A percentile compares a stretch with the other conserved stretches of the same genome.
These are phyloP conservation scores for Acinonyx jubatus DNA, from an alignment of 2,113 vertebrate genomes.

Conservation along the genomic window DNA sequence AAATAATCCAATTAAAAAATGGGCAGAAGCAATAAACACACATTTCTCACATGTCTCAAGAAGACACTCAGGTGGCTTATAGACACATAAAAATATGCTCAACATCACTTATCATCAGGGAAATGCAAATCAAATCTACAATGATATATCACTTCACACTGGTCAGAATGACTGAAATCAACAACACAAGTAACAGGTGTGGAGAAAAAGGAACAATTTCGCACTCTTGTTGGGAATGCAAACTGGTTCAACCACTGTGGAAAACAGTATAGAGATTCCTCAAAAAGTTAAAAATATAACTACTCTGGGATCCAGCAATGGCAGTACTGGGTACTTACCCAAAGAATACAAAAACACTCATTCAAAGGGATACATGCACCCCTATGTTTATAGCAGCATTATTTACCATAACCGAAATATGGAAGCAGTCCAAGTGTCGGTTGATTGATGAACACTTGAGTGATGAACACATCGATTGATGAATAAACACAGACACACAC, in stretches of 20 bases:
- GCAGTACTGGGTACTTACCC: neutral
- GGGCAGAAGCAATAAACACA: neutral
- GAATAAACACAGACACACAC: too few relatives aligned
- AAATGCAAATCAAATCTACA: neutral
- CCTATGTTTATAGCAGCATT: neutral
- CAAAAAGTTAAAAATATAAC: neutral
- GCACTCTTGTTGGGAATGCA: neutral
- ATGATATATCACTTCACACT: neutral
- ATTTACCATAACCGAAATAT: neutral
- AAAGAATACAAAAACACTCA: neutral
- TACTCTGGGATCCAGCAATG: neutral
- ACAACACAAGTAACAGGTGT: neutral
- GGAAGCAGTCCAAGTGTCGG: neutral
- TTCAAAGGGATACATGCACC: neutral
- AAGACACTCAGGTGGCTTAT: neutral
- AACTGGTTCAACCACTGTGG: neutral
- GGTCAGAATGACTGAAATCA: neutral
- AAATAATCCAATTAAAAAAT: neutral
- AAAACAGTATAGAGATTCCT: neutral
- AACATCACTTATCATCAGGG: neutral
- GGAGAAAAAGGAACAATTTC: neutral
- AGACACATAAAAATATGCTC: neutral
- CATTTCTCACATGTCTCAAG: neutral
- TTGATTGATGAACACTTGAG: neutral
- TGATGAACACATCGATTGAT: too few relatives aligned